Percentiles rank a stretch among this genome's conserved stretches.
Evolutionary conservation across 2,113 vertebrate genomes (phyloP).

Genomic region (Falcunculus frontatus): DNA sequence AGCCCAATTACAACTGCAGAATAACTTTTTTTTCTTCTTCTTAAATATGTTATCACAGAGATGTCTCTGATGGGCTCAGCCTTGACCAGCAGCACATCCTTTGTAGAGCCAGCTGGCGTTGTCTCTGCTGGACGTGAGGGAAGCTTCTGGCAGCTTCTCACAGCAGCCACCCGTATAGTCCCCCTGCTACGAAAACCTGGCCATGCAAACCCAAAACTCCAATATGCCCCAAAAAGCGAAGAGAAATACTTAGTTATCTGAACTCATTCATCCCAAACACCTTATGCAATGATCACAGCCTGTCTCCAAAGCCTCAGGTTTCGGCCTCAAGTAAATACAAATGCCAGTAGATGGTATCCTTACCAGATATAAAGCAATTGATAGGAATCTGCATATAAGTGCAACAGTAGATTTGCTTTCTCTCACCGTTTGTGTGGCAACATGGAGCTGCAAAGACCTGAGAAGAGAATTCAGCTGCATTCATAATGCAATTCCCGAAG

Average conservation of each 20-base stretch:
- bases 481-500: background rate
- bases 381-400: background rate
- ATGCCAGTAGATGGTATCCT: background rate
- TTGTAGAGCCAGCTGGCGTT: background rate
- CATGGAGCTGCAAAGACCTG: background rate
- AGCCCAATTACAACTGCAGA: background rate
- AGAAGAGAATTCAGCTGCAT: constrained; percentile 19
- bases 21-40: background rate
- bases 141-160: background rate
- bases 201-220: background rate
- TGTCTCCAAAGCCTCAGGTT: background rate
- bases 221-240: background rate
- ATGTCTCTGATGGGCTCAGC: background rate
- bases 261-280: background rate
- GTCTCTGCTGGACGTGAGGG: background rate
- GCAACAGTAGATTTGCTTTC: background rate
- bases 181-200: background rate
- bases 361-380: background rate
- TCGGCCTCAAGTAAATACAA: background rate
- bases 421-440: background rate
- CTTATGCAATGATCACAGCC: background rate
- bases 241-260: background rate
- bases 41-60: background rate
- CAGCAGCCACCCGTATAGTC: background rate
- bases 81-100: background rate